Conservation (phyloP, 2,113 vertebrate genomes). For the Amblyornis subalaris region DNA sequence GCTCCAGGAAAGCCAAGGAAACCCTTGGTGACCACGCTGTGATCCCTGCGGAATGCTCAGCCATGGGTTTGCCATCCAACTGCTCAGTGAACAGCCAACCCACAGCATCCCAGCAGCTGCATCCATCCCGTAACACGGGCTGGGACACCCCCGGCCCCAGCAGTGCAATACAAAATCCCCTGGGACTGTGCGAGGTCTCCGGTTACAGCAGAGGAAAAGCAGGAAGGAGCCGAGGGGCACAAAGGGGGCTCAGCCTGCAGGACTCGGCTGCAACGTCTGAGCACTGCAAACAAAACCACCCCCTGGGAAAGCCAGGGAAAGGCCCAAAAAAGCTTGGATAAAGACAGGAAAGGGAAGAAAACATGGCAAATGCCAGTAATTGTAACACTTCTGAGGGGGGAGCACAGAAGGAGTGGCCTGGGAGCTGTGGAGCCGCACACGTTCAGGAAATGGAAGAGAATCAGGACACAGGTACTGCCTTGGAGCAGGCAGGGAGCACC, state of each 20-base stretch:
- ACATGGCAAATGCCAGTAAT: fast-evolving
- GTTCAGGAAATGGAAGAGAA: fast-evolving
- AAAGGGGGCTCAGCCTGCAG: not conserved
- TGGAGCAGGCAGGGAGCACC: not conserved
- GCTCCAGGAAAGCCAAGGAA: not conserved
- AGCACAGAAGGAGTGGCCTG: not conserved
- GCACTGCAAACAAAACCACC: not conserved
- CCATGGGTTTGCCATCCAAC: no score
- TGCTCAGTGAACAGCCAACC: not conserved
- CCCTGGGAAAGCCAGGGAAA: not conserved
- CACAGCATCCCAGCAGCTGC: not conserved
- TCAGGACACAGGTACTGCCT: not conserved
- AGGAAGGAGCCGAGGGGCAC: not conserved
- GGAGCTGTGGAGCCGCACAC: not conserved
- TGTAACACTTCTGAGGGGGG: not conserved
- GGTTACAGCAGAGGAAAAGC: not conserved
- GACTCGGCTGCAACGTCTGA: not conserved
- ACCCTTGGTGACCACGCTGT: fast-evolving
- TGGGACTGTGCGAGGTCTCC: fast-evolving
- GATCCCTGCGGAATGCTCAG: not conserved
- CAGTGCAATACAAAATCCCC: not conserved
- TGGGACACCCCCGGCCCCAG: not conserved
- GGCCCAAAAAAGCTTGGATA: not conserved
- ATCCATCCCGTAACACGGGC: fast-evolving
- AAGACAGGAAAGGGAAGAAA: not conserved